Evolutionary conservation across 2,113 vertebrate genomes (phyloP), one percentile per base, ranked within the genome.

Genomic region (Talpa occidentalis): DNA sequence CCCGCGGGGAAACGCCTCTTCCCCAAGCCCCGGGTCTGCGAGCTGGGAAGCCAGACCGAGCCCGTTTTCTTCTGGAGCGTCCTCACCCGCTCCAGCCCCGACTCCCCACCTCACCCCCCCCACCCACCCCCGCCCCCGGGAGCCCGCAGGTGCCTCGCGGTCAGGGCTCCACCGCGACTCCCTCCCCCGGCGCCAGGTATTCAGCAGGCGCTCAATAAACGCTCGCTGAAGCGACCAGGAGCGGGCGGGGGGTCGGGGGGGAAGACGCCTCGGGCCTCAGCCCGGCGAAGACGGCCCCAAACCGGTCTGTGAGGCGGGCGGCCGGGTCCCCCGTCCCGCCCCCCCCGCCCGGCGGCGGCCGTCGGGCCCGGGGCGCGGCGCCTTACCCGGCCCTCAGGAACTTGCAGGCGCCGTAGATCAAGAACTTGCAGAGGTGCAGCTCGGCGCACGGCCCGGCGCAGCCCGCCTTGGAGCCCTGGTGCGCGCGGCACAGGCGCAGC

Each of bases 351-450:
- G 10, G 60, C 26, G 28, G 24, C 28, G 26, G 4, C 10, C 59
- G 11, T 59, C 87, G 26, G 21, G 30, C 49, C 19, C 9, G 35
- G 21, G 21, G 30, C 49, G n/a, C n/a, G 32, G 35, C 32, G 54
- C 32, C 97, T 98, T 93, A 98, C 98, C 98, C 97, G 76, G 87
- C 47, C 52, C 3, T 30, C 83, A 73, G 28, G 92, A 98, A 96
- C 78, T 97, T 98, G 97, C 98, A 98, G 62, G 88, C 81, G 10
- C 98, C 98, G 47, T 90, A 98, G 30, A 98, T 21, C 96, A 98
- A 94, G 92, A 96, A 98, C 89, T 96, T 98, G 97, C 98, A 98
- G 81, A 98, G 72, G 47, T 98, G 98, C 77, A 98, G 97, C 84
- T 90, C 96, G 54, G 97, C 72, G 95, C 98, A 98, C 0, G 2